Evolutionary conservation across 1,140 invertebrate species (phyloP).

Genomic region (Phortica variegata): DNA sequence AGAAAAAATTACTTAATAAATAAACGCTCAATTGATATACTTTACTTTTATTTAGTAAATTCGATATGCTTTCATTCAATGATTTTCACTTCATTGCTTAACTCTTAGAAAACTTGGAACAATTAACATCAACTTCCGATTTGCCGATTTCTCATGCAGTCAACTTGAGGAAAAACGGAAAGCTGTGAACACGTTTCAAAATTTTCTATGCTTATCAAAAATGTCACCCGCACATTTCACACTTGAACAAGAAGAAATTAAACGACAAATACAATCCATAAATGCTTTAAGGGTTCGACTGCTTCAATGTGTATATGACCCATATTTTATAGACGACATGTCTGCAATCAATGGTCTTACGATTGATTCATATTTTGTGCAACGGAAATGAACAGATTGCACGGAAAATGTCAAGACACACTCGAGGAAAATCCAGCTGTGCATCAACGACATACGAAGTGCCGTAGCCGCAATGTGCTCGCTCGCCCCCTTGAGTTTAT

Average conservation of each 20-base stretch:
- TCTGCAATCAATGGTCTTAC: not conserved
- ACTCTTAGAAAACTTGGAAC: no score
- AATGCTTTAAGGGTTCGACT: not conserved
- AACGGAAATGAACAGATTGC: conserved; percentile 23
- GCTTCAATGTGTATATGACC: conserved; percentile 9
- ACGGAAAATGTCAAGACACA: conserved; percentile 9
- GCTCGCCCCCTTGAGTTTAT: not conserved
- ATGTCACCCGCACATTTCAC: conserved; percentile 17
- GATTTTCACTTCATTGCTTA: no score
- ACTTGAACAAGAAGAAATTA: conserved; percentile 17
- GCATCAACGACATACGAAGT: not conserved
- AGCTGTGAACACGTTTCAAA: no score
- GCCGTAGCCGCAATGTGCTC: no score
- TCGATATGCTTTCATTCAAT: no score
- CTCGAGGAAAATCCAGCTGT: not conserved
- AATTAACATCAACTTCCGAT: no score
- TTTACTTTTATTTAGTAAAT: no score
- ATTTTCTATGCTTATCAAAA: not conserved
- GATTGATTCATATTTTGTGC: not conserved
- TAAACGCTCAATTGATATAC: no score
- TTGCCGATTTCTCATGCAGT: no score
- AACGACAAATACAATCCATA: conserved; percentile 14
- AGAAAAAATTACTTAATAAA: no score
- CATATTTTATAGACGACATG: conserved; percentile 5
- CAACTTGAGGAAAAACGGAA: no score